Percentiles rank a stretch among this genome's conserved stretches.
Evolutionary conservation across 2,797 vertebrate species (phyloP).

Genomic region (Uromys caudimaculatus): DNA sequence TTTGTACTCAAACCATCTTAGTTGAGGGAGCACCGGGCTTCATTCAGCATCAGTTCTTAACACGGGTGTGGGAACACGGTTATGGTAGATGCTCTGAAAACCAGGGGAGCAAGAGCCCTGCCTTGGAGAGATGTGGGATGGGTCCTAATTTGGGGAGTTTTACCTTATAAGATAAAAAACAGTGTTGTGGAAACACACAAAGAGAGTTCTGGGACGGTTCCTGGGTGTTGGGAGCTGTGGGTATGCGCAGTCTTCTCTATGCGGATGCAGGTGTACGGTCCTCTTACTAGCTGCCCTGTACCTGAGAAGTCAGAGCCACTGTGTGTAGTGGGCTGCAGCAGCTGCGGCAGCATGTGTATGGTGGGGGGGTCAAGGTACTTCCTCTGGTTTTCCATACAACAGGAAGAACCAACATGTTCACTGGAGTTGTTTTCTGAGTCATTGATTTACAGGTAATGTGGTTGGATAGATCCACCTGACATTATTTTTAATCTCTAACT

Average conservation of each 20-base stretch:
- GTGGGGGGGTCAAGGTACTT: not conserved
- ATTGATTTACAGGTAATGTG: fast-evolving
- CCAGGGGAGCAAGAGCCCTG: not conserved
- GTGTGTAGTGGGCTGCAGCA: not conserved
- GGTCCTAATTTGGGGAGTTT: not conserved
- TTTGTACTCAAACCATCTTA: fast-evolving
- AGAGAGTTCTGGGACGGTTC: too few species aligned
- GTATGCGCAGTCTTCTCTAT: too few species aligned
- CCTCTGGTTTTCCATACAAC: fast-evolving
- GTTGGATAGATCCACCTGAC: not conserved
- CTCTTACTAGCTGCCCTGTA: too few species aligned
- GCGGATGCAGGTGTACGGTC: too few species aligned
- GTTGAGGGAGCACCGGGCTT: not conserved
- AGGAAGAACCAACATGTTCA: fast-evolving
- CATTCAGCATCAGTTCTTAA: fast-evolving
- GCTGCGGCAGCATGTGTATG: not conserved
- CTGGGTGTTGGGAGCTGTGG: not conserved
- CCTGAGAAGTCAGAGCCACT: not conserved
- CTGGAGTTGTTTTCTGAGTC: fast-evolving
- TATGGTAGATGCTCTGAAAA: fast-evolving
- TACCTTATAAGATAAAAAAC: not conserved
- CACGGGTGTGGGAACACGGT: fast-evolving
- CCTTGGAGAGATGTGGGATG: not conserved
- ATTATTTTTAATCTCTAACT: not conserved
- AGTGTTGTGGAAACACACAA: not conserved